Evolutionary conservation across 2,113 vertebrate genomes (phyloP).

Genomic region (Sinocyclocheilus grahami): DNA sequence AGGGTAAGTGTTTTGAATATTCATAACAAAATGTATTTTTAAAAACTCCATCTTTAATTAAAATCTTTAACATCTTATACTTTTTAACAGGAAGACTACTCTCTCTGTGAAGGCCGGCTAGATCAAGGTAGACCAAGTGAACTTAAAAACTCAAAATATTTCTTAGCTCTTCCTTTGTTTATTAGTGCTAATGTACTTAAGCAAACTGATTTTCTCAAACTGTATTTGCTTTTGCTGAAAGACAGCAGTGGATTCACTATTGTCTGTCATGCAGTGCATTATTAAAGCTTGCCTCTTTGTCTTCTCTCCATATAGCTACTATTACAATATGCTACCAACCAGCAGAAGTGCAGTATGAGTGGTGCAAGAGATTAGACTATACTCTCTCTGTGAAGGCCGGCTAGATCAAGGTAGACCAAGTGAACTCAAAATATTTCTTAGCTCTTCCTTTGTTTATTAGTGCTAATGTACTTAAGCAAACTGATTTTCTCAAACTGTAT

Average conservation of each 20-base stretch:
- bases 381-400: too few relatives aligned
- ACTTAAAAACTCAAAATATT: not conserved
- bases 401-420: too few relatives aligned
- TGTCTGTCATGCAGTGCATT: not conserved
- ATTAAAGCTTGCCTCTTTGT: not conserved
- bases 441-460: not conserved
- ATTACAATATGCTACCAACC: conserved; percentile 65
- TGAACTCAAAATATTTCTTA: too few relatives aligned
- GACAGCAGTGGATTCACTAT: not conserved
- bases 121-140: not conserved
- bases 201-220: not conserved
- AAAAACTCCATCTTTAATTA: not conserved
- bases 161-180: not conserved
- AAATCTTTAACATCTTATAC: not conserved
- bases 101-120: not conserved
- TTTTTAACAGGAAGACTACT: not conserved
- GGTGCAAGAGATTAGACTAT: conserved; percentile 68
- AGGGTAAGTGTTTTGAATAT: not conserved
- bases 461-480: not conserved
- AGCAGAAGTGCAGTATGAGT: not conserved
- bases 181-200: not conserved
- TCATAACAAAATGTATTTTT: not conserved
- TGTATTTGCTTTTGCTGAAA: not conserved
- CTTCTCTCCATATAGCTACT: conserved; percentile 58
- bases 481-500: not conserved